Evolutionary conservation across 2,797 vertebrate species (phyloP).

Genomic region (Saguinus oedipus): DNA sequence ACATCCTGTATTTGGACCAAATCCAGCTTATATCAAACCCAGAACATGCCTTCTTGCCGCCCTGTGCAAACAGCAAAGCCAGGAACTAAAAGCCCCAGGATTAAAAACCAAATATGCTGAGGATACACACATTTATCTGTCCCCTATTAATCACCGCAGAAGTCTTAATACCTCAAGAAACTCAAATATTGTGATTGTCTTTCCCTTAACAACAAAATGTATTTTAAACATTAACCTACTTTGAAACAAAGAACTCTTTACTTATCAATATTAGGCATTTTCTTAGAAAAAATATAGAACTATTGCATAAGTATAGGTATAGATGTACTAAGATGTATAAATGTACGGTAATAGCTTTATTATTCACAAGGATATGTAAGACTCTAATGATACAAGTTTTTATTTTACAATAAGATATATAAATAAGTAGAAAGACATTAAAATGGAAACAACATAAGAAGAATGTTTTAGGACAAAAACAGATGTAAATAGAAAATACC

Average conservation of each 20-base stretch:
- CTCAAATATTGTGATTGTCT: conserved; percentile 61
- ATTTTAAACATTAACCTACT: conserved; percentile 58
- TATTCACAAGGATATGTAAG: not conserved
- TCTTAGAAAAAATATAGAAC: not conserved
- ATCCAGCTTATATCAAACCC: conserved; percentile 20
- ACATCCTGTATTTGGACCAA: conserved; percentile 39
- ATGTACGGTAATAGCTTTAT: not conserved
- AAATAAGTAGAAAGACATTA: not conserved
- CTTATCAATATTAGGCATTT: not conserved
- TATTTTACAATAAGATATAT: not conserved
- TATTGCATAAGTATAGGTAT: not conserved
- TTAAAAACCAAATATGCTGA: conserved; percentile 52
- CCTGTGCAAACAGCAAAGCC: conserved; percentile 66
- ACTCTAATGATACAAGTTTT: not conserved
- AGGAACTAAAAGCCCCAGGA: conserved; percentile 68
- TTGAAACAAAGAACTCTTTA: conserved; percentile 58
- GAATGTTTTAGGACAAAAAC: not conserved
- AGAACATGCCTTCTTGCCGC: conserved; percentile 1
- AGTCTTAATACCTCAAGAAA: conserved; percentile 58
- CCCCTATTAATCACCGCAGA: conserved; percentile 13
- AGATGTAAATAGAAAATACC: not conserved
- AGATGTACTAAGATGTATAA: not conserved
- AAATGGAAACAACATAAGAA: conserved; percentile 14
- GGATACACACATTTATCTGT: not conserved
- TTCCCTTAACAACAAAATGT: conserved; percentile 25